A percentile compares a stretch with the other conserved stretches of the same genome.
Conservation (phyloP, 2,888 invertebrate species). For the Ichneumon xanthorius region DNA sequence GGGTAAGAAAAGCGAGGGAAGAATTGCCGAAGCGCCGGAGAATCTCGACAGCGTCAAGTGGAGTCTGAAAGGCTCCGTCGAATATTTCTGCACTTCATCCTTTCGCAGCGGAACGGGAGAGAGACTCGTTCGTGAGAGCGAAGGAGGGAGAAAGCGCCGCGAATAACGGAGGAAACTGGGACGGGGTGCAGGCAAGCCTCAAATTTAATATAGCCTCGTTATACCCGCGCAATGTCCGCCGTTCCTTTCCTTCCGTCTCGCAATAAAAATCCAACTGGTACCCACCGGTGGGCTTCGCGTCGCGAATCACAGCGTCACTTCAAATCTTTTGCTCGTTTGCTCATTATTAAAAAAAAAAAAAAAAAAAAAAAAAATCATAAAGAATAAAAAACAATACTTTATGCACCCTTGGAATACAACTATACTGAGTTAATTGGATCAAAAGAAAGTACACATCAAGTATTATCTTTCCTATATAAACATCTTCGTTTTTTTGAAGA, state of each 20-base stretch:
- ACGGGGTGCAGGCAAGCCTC: conserved; percentile 38
- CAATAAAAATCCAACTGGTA: conserved; percentile 56
- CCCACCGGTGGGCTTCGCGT: conserved; percentile 6
- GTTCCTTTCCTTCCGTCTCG: conserved; percentile 29
- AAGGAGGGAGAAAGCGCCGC: conserved; percentile 25
- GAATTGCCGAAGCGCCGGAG: not conserved
- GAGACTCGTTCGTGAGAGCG: conserved; percentile 7
- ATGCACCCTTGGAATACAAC: not conserved
- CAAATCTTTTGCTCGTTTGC: not conserved
- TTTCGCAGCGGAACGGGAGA: conserved; percentile 1
- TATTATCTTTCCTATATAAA: not conserved
- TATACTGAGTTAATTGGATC: not conserved
- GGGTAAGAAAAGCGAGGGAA: not conserved
- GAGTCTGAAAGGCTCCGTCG: conserved; percentile 34
- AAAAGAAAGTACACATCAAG: not conserved
- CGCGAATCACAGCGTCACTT: conserved; percentile 43
- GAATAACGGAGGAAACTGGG: conserved; percentile 48
- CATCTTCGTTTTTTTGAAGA: not conserved
- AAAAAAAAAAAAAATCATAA: not conserved
- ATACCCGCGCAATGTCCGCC: conserved; percentile 48
- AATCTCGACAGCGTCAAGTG: conserved; percentile 26
- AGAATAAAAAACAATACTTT: not conserved
- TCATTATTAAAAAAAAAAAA: not conserved
- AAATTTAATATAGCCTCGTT: conserved; percentile 67
- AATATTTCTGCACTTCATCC: conserved; percentile 56